These are phyloP conservation scores for Galaxea fascicularis DNA, from an alignment of 92 coral and sea anemone species.

Conservation along the genomic window DNA sequence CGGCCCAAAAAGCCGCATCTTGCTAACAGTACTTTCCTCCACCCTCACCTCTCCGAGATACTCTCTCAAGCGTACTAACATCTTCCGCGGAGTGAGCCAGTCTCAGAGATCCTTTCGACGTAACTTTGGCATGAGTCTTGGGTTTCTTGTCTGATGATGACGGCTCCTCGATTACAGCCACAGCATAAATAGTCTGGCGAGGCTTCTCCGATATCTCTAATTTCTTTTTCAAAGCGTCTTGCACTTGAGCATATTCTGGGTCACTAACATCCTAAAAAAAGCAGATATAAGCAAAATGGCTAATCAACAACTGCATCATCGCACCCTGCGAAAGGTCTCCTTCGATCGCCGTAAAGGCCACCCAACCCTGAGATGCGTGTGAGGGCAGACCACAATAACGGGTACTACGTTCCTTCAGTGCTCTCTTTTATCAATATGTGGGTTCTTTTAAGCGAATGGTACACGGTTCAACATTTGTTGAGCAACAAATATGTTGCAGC, in stretches of 20 bases:
- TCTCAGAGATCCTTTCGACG: slow-evolving; percentile 50
- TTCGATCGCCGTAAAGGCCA: too few relatives aligned
- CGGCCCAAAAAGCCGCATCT: too few relatives aligned
- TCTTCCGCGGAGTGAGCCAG: slow-evolving; percentile 80
- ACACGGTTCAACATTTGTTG: too few relatives aligned
- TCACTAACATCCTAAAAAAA: slow-evolving; percentile 71
- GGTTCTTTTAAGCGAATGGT: too few relatives aligned
- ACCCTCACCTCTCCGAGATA: slow-evolving; percentile 47
- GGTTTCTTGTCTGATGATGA: slow-evolving; percentile 44
- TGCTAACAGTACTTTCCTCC: too few relatives aligned
- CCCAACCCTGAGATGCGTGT: too few relatives aligned
- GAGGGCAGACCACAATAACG: too few relatives aligned
- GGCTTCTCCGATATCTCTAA: slow-evolving; percentile 8
- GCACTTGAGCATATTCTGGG: slow-evolving; percentile 73
- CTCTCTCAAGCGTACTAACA: slow-evolving; percentile 61
- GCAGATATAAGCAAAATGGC: neutral
- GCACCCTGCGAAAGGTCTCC: too few relatives aligned
- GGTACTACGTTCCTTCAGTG: too few relatives aligned
- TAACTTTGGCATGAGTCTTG: slow-evolving; percentile 10
- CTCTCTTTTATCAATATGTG: too few relatives aligned
- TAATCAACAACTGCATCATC: too few relatives aligned
- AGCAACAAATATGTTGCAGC: too few relatives aligned
- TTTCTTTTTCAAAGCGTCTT: slow-evolving; percentile 63
- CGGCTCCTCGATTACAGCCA: slow-evolving; percentile 37
- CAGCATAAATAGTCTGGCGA: slow-evolving; percentile 26